Percentiles rank a stretch among this genome's conserved stretches.
These are phyloP conservation scores for Allochrocebus solatus DNA, from an alignment of 2,797 vertebrate species.

Conservation along the genomic window DNA sequence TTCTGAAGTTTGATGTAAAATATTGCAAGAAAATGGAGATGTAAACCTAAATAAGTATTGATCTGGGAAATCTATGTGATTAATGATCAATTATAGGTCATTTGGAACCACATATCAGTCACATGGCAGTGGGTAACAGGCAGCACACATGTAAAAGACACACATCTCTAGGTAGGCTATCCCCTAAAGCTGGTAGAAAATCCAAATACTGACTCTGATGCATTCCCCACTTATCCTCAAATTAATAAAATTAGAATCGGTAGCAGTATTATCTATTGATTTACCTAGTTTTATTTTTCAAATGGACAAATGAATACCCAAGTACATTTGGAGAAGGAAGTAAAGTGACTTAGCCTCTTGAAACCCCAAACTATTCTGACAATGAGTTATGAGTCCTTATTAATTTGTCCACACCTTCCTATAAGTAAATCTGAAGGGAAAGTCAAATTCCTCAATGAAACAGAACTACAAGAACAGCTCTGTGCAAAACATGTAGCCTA, in stretches of 20 bases:
- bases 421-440: neutral
- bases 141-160: accelerated
- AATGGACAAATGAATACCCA: neutral
- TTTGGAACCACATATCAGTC: neutral
- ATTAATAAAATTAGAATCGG: neutral
- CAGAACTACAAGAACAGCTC: neutral
- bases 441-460: slow-evolving; percentile 25
- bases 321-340: neutral
- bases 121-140: neutral
- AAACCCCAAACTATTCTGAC: neutral
- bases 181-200: neutral
- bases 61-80: neutral
- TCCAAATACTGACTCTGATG: neutral
- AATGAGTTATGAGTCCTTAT: neutral
- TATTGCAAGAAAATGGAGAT: neutral
- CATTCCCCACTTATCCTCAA: neutral
- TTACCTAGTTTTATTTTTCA: neutral
- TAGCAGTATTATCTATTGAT: neutral
- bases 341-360: neutral
- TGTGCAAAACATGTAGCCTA: neutral
- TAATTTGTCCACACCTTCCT: neutral
- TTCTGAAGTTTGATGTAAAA: neutral
- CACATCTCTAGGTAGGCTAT: accelerated
- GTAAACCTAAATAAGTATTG: neutral
- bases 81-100: neutral